Percentiles rank a stretch among this genome's conserved stretches.
These are phyloP conservation scores for Teleogryllus occipitalis DNA, from an alignment of 1,140 invertebrate genomes.

Conservation along the genomic window DNA sequence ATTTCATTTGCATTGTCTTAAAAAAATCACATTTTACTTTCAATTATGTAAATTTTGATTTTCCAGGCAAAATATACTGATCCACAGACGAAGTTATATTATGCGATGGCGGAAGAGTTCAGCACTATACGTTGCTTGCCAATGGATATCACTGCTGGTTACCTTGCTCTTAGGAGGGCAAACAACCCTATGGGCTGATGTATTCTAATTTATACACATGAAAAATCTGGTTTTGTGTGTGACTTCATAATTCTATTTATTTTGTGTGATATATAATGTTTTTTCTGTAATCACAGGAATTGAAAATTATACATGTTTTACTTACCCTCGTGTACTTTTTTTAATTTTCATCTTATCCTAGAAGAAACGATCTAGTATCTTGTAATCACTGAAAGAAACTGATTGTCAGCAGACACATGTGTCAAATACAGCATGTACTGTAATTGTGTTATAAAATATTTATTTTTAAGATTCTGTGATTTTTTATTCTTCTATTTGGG, in stretches of 20 bases:
- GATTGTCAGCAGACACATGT: no score
- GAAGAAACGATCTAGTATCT: background rate
- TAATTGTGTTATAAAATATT: no score
- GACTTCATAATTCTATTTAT: background rate
- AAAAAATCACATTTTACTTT: background rate
- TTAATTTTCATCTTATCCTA: background rate
- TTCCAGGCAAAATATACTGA: constrained; percentile 77
- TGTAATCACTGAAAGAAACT: no score
- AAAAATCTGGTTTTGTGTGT: background rate
- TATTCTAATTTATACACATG: background rate
- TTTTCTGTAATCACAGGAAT: background rate
- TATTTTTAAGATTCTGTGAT: no score
- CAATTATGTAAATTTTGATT: constrained; percentile 14
- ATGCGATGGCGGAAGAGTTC: constrained; percentile 78
- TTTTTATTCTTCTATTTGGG: no score
- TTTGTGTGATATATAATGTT: background rate
- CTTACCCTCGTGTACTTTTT: background rate
- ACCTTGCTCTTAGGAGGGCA: constrained; percentile 74
- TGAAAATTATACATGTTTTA: background rate
- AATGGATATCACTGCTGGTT: constrained; percentile 84
- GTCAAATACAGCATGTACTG: no score
- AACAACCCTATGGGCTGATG: constrained; percentile 68
- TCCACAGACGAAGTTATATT: constrained; percentile 80
- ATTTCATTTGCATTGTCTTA: background rate
- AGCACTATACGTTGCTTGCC: constrained; percentile 71